These are phyloP conservation scores for Himalopsyche phryganea DNA, from an alignment of 1,140 invertebrate genomes.

Conservation along the genomic window DNA sequence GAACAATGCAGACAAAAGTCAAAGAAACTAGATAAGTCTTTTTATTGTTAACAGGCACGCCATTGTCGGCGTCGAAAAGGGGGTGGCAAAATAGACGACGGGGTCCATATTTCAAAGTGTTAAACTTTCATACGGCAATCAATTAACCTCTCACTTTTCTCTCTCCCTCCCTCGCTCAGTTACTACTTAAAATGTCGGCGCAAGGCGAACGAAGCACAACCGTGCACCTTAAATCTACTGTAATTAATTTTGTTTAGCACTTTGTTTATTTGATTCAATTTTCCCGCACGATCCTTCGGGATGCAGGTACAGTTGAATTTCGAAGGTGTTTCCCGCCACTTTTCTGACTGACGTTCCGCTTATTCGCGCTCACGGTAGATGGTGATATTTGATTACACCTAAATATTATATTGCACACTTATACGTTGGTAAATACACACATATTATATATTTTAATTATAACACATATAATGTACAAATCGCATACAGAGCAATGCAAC, in stretches of 20 bases:
- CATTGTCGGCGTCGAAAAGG: conserved; percentile 16
- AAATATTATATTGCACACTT: too few species aligned
- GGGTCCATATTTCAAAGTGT: conserved; percentile 34
- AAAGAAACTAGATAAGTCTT: too few species aligned
- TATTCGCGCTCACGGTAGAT: too few species aligned
- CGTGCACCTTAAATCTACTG: conserved; percentile 34
- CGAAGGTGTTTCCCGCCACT: too few species aligned
- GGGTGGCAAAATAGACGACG: conserved; percentile 14
- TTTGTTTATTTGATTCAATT: conserved; percentile 34
- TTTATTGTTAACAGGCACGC: conserved; percentile 14
- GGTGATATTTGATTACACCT: too few species aligned
- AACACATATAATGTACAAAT: too few species aligned
- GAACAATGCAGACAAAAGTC: too few species aligned
- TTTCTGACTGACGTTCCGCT: too few species aligned
- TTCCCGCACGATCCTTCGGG: not conserved
- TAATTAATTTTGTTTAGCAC: conserved; percentile 35
- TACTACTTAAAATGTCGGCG: conserved; percentile 2
- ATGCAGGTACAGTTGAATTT: too few species aligned
- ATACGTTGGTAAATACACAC: too few species aligned
- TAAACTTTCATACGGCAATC: conserved; percentile 34
- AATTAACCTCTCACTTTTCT: conserved; percentile 32
- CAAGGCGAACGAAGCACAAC: conserved; percentile 22
- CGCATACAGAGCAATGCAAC: too few species aligned
- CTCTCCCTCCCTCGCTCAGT: not conserved
- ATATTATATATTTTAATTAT: too few species aligned